phyloP scores from a whole-genome alignment of 1,140 invertebrate species.

The Idris sp. region DNA sequence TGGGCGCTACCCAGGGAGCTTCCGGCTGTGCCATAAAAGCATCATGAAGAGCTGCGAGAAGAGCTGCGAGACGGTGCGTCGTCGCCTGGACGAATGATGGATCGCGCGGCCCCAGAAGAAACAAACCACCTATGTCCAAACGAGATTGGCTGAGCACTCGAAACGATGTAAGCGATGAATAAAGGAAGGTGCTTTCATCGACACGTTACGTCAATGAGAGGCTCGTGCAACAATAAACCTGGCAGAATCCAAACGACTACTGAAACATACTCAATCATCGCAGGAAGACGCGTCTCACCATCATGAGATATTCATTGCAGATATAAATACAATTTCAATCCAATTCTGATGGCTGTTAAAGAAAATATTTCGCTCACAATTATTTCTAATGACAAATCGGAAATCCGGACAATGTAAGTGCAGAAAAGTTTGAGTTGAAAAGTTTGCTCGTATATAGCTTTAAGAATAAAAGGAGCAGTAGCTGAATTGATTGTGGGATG shows the following conservation, averaged over 20 bases:
- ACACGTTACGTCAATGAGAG: constrained; percentile 27
- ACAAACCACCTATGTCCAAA: constrained; percentile 47
- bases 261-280: constrained; percentile 33
- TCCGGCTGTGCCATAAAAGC: constrained; percentile 68
- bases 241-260: constrained; percentile 38
- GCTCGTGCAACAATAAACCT: constrained; percentile 14
- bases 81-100: constrained; percentile 44
- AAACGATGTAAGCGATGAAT: constrained; percentile 20
- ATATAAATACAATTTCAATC: too few relatives aligned
- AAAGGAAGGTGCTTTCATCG: constrained; percentile 21
- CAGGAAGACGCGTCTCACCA: neutral
- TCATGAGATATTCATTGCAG: constrained; percentile 23
- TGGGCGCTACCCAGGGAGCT: constrained; percentile 62
- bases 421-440: too few relatives aligned
- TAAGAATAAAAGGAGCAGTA: too few relatives aligned
- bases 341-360: too few relatives aligned
- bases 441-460: too few relatives aligned
- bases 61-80: constrained; percentile 36
- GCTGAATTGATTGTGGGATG: too few relatives aligned
- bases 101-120: constrained; percentile 45
- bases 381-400: constrained; percentile 22
- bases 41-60: constrained; percentile 65
- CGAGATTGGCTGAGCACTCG: constrained; percentile 26
- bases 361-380: too few relatives aligned
- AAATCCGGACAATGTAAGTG: constrained; percentile 4